Evolutionary conservation across 1,140 invertebrate genomes (phyloP), one percentile per base, ranked within the genome.

Genomic region (Arctopsyche grandis): DNA sequence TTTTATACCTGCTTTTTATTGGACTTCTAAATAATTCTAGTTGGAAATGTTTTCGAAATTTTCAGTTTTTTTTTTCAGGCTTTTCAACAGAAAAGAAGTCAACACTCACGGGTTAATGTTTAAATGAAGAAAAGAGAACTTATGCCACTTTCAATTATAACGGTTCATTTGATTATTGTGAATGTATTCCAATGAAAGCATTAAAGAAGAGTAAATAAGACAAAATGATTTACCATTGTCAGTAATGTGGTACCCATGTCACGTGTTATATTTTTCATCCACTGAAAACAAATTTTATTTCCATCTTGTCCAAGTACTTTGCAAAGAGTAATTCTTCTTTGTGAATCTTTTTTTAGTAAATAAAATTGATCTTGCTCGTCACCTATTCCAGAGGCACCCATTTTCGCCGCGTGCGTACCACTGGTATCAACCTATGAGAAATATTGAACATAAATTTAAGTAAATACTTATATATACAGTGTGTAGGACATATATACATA

Each of bases 271-370:
- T 92, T 94, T 60, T 91, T 87, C 89, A 96, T 91, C 95, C 95
- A 97, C 78, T 95, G 90, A 48, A 94, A 91, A 82, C 94, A 94
- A 75, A 98, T 97, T 85, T 95, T 94, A 9, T 92, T 90, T 82
- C 94, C 93, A 85, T 99, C 97, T 84, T 98, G 93, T 58, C 91
- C 92, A 44, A 99, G 88, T 63, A 99, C 96, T 84, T 95, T 93
- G 0, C 95, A 95, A 0, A 99, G 88, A 9, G 97, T 99, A 84
- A 93, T 93, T 83, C 98, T 90, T 69, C 98, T 90, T 86, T 99
- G 98, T 5, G 97, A 98, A 85, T 99, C 98, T 86, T 99, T 99
- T 86, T 99, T 98, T 7, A 99, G 88, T 69, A 99, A 87, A 88
- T 98, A 99, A 86, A 99, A 99, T 0, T 96, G 95, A 85, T 97